Evolutionary conservation across 2,113 vertebrate species (phyloP).

Genomic region (Danio rerio): DNA sequence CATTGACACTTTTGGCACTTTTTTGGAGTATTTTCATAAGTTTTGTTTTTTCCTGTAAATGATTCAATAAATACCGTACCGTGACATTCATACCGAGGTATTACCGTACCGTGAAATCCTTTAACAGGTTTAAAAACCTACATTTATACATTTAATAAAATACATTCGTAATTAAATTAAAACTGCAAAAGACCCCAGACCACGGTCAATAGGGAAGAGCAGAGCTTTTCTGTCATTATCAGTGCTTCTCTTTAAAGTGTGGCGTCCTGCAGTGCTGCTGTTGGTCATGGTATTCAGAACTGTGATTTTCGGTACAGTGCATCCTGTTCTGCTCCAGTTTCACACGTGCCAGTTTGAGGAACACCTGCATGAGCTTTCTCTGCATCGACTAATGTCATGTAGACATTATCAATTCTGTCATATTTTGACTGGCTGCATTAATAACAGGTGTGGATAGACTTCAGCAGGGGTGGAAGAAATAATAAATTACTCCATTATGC

Average conservation of each 20-base stretch:
- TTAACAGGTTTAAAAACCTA: too few relatives aligned
- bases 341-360: constrained; percentile 14
- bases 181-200: too few relatives aligned
- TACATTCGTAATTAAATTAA: too few relatives aligned
- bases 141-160: too few relatives aligned
- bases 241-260: neutral
- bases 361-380: neutral
- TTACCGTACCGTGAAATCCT: too few relatives aligned
- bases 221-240: too few relatives aligned
- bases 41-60: too few relatives aligned
- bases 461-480: neutral
- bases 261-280: neutral
- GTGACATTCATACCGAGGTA: too few relatives aligned
- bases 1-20: too few relatives aligned
- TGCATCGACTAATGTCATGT: neutral
- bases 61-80: too few relatives aligned
- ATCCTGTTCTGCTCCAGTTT: constrained; percentile 16
- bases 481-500: neutral
- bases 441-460: neutral
- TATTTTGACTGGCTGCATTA: neutral
- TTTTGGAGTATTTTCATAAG: too few relatives aligned
- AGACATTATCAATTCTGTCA: neutral
- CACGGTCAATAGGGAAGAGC: too few relatives aligned
- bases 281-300: neutral
- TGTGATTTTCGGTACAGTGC: constrained; percentile 35